Evolutionary conservation across 2,888 invertebrate species (phyloP).

Genomic region (Agrilus biguttatus): DNA sequence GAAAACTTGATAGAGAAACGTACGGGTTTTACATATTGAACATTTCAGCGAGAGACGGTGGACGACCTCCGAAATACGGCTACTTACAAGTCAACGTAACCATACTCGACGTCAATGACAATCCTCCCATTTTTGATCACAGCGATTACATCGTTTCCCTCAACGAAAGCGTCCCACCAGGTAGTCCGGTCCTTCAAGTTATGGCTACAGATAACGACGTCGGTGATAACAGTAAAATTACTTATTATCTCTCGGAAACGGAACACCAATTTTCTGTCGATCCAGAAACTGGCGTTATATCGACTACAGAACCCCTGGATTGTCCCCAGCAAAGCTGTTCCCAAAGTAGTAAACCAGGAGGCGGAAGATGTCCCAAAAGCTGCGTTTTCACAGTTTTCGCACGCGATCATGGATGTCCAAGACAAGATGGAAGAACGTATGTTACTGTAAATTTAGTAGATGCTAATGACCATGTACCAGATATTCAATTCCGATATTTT

Average conservation of each 20-base stretch:
- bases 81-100: conserved; percentile 82
- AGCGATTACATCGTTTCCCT: conserved; percentile 86
- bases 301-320: conserved; percentile 62
- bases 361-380: conserved; percentile 65
- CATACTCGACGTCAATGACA: conserved; percentile 85
- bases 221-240: conserved; percentile 84
- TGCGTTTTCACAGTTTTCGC: conserved; percentile 93
- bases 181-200: conserved; percentile 80
- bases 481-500: conserved; percentile 79
- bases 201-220: conserved; percentile 86
- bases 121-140: conserved; percentile 87
- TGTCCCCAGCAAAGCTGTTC: conserved; percentile 73
- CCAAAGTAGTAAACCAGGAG: conserved; percentile 33
- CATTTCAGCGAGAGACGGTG: conserved; percentile 81
- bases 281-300: conserved; percentile 80
- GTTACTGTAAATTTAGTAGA: conserved; percentile 86
- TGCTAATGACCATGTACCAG: conserved; percentile 88
- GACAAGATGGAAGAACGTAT: conserved; percentile 84
- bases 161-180: conserved; percentile 87
- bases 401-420: conserved; percentile 79
- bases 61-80: conserved; percentile 65
- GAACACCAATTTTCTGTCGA: conserved; percentile 85
- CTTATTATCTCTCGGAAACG: conserved; percentile 74
- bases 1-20: conserved; percentile 81
- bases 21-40: conserved; percentile 73